Base-by-base conservation (phyloP, 2,797 vertebrate genomes). In the Gallinago solitaria region DNA sequence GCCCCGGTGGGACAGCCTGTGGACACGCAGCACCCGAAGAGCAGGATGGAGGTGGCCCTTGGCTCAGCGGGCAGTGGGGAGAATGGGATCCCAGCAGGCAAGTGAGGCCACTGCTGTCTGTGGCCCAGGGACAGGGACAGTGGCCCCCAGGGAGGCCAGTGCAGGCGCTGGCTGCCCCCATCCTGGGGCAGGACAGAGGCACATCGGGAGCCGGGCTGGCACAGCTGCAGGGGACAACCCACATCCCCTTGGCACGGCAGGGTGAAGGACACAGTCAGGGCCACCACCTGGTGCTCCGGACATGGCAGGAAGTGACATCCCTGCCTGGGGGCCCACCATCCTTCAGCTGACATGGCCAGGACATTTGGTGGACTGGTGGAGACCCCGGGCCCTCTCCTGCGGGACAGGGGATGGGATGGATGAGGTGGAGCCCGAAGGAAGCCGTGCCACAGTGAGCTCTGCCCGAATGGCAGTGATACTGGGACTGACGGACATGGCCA, bases 81-180 rank as follows among this genome's bases (percentile, higher is more conserved):
- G 39, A 97, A 92, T 1, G 64, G 96, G 32, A 96, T 97, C 67
- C 69, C 93, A 0, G 93, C 23, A 6, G 91, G 93, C 63, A 95
- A 97, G n/a, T 97, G 96, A 97, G 50, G 56, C 13, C 64, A 50
- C 35, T 0, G 0, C 64, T 74, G 68, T 18, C 53, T 69, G 76
- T 16, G 5, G 48, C 56, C 56, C 1, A 0, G 56, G 70, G 39
- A 79, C 1, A 0, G 37, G 75, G 84, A 37, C 4, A 1, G 50
- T 61, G 60, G 37, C 50, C 32, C 32, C 0, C 45, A 0, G 32
- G 11, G 70, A 76, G 43, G 89, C 57, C 25, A 15, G 89, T 68
- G 91, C 77, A 0, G 83, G 90, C 64, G 0, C 84, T 33, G 61
- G 50, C 32, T 59, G 35, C 20, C 20, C 32, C 9, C 0, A 0